Evolutionary conservation across 2,888 invertebrate genomes (phyloP), one percentile per base, ranked within the genome.

Genomic region (Acrocyrtus sp.): DNA sequence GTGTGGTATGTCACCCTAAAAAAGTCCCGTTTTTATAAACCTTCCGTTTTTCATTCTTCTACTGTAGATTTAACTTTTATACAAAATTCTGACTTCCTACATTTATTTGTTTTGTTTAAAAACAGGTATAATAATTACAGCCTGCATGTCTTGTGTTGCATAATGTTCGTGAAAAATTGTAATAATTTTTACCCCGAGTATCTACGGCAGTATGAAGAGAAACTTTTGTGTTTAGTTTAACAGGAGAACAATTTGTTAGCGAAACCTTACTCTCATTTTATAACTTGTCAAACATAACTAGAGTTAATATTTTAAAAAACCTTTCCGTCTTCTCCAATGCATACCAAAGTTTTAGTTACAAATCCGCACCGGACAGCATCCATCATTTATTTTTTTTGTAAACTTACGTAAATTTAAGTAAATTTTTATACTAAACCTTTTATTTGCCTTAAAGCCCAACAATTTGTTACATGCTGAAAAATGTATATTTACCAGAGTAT

Each of bases 321-420:
- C 12, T 6, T 10, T 6, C 12, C 12, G 12, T 45, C n/a, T 45
- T 45, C 17, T 12, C n/a, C 17, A 17, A 21, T 50, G 6, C 4
- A n/a, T 6, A 12, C n/a, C 22, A 22, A 50, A 24, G 8, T 39
- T 6, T 39, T 39, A 10, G 8, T 39, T 39, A 39, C 12, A 27
- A 53, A 53, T 53, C 53, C 27, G 17, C 53, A 27, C 53, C 26
- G 29, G 53, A 53, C 27, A 53, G 6, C 53, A 53, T 53, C 53
- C 53, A 53, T 15, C 1, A 27, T 29, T 53, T 53, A 6, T 10
- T 19, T 12, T 15, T 53, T 3, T 3, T 48, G 2, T 5, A n/a
- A 45, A 45, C n/a, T n/a, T n/a, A 17, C n/a, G 4, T 5, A n/a
- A n/a, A 5, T n/a, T 10, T 22, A 15, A 50, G 8, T 50, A 10